phyloP scores from a whole-genome alignment of 2,113 vertebrate genomes.

The Psammodynastes pulverulentus region DNA sequence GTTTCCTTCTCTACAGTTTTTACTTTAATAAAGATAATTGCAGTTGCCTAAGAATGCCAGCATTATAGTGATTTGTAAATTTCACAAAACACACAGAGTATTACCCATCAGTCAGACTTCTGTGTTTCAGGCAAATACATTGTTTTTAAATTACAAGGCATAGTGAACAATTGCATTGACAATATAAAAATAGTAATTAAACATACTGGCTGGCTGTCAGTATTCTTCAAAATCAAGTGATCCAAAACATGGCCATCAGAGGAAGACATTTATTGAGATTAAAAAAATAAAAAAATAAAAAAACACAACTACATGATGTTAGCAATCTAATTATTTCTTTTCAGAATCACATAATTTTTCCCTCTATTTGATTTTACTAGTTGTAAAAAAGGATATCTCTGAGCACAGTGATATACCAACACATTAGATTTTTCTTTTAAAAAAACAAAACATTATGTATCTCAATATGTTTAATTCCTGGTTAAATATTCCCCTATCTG shows the following conservation, averaged over 20 bases:
- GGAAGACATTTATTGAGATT: not conserved
- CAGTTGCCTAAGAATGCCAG: conserved; percentile 7
- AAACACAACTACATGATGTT: not conserved
- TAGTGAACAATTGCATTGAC: not conserved
- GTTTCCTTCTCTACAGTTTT: not conserved
- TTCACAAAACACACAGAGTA: not conserved
- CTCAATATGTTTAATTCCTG: not conserved
- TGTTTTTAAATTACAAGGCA: not conserved
- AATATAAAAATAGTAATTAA: not conserved
- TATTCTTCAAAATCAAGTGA: conserved; percentile 1
- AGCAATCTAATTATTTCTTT: conserved; percentile 18
- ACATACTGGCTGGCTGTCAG: not conserved
- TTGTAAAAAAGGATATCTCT: not conserved
- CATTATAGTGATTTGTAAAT: not conserved
- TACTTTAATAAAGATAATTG: conserved; percentile 15
- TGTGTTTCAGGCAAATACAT: not conserved
- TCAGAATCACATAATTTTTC: not conserved
- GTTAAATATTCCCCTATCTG: not conserved
- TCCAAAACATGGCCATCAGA: not conserved
- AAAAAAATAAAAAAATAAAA: not conserved
- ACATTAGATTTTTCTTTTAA: not conserved
- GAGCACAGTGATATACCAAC: not conserved
- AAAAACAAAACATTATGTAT: no score
- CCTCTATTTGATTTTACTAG: not conserved
- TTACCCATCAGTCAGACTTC: not conserved